These are phyloP conservation scores for Paedocypris sp. DNA, from an alignment of 2,113 vertebrate genomes.

Conservation along the genomic window DNA sequence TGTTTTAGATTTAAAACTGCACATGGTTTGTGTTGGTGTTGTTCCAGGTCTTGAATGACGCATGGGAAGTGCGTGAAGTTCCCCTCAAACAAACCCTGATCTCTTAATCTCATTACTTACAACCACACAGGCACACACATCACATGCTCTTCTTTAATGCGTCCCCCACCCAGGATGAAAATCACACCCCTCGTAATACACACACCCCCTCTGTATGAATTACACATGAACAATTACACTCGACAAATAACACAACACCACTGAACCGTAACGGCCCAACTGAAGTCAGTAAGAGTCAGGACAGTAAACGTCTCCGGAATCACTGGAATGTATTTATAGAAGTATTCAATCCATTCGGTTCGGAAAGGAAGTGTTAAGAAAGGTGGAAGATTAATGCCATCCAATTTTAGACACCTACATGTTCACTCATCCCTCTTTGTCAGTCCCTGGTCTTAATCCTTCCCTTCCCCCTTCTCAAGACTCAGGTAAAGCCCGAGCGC, in stretches of 20 bases:
- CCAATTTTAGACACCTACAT: slow-evolving; percentile 38
- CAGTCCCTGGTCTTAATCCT: slow-evolving; percentile 28
- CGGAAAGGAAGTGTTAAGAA: slow-evolving; percentile 6
- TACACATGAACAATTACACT: neutral
- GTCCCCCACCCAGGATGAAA: too few relatives aligned
- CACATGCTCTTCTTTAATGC: neutral
- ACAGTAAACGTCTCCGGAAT: too few relatives aligned
- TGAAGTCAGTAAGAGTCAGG: too few relatives aligned
- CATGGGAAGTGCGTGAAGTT: slow-evolving; percentile 38
- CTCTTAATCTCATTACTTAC: slow-evolving; percentile 57
- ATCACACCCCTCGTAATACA: too few relatives aligned
- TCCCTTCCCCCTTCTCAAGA: slow-evolving; percentile 38
- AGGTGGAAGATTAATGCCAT: slow-evolving; percentile 48
- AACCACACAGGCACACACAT: neutral
- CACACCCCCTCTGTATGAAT: too few relatives aligned
- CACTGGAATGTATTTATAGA: too few relatives aligned
- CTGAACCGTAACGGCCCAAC: too few relatives aligned
- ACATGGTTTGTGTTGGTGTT: slow-evolving; percentile 26
- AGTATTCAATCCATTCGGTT: too few relatives aligned
- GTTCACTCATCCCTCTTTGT: slow-evolving; percentile 40
- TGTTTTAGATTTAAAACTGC: neutral
- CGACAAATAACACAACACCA: too few relatives aligned
- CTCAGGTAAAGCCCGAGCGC: slow-evolving; percentile 24
- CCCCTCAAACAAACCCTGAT: slow-evolving; percentile 50
- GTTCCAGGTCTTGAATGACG: slow-evolving; percentile 15